Evolutionary conservation across 2,888 invertebrate genomes (phyloP), one percentile per base, ranked within the genome.

Genomic region (Drosophila tanythrix): DNA sequence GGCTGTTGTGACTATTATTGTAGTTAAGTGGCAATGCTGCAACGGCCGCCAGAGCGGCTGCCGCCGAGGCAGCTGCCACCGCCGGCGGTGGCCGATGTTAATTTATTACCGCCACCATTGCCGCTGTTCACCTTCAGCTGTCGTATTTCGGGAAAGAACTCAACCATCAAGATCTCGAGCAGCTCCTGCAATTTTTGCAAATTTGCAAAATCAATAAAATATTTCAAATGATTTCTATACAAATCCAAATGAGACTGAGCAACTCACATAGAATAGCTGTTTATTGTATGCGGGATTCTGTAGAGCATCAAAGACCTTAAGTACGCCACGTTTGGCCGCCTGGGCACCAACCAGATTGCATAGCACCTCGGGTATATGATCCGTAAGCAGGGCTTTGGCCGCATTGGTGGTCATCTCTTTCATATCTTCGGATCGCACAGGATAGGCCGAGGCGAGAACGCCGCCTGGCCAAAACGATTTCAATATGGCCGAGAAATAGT

Each of bases 401-500:
- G 96, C 94, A 66, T 95, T 95, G 46, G 96, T 95, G 4, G 96
- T 96, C 93, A 95, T 95, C 76, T 95, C 94, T 89, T 95, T 95
- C 87, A 96, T 95, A 73, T 95, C 95, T 51, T 95, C 94, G 10
- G 95, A 94, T 67, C 95, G 94, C 27, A 92, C 86, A 0, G 93
- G 93, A 83, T 93, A 93, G 2, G 91, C 89, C 0, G 93, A 92
- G 4, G 96, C 95, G 0, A 96, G 93, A n/a, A 95, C 95, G 2
- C 97, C 97, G 61, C 96, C 96, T 0, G 97, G 97, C 98, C 98
- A 98, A 95, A 97, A 97, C 2, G 97, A 96, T 92, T 98, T 97
- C 64, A 96, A 95, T 73, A 97, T 95, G 35, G 96, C 94, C 68
- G 96, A 96, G 55, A 96, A 96, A 92, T 98, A 98, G 92, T 97